Evolutionary conservation across 2,113 vertebrate genomes (phyloP).

Genomic region (Macroglossus sobrinus): DNA sequence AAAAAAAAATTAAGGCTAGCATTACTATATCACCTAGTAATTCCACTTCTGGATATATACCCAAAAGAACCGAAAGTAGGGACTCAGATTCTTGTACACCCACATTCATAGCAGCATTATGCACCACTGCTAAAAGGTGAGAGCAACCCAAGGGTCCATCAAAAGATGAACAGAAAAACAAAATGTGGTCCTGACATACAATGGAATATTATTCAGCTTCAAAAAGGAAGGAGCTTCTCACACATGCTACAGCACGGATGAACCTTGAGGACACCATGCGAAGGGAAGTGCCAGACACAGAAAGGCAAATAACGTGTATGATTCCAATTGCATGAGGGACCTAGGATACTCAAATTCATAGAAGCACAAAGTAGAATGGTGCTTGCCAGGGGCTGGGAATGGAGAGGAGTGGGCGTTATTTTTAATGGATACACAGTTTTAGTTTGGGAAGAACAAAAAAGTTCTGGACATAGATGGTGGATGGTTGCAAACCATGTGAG

Average conservation of each 20-base stretch:
- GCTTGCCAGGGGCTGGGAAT: accelerated
- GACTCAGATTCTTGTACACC: neutral
- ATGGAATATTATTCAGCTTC: neutral
- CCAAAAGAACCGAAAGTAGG: neutral
- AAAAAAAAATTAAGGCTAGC: neutral
- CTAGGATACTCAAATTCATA: neutral
- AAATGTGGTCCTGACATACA: neutral
- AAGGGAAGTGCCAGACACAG: neutral
- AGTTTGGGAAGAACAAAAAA: neutral
- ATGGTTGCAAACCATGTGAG: neutral
- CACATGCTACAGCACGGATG: neutral
- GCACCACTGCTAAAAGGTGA: accelerated
- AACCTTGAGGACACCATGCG: neutral
- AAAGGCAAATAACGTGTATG: neutral
- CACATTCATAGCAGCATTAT: accelerated
- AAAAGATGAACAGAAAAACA: neutral
- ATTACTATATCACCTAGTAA: neutral
- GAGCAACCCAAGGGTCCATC: neutral
- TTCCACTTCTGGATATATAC: neutral
- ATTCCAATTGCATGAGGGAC: neutral
- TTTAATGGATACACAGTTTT: neutral
- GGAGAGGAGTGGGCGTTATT: accelerated
- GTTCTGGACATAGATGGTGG: neutral
- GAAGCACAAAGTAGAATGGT: neutral
- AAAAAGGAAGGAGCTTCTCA: neutral